Evolutionary conservation across 2,888 invertebrate genomes (phyloP), one percentile per base, ranked within the genome.

Genomic region (Cerastoderma edule): DNA sequence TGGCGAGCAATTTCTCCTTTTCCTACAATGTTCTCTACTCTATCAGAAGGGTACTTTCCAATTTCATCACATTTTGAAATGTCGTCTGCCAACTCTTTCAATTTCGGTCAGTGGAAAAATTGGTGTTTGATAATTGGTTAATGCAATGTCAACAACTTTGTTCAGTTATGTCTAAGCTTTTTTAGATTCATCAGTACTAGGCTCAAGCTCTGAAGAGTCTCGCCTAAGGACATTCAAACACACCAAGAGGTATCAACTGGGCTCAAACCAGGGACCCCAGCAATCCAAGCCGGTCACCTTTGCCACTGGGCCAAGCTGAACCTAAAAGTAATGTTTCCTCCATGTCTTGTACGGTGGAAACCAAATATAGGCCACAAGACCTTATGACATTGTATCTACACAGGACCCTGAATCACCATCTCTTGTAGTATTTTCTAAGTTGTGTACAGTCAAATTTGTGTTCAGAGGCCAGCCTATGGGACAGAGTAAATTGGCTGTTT

Each of bases 1-100:
- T 57, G 32, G 22, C 1, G 3, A 56, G 56, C 56, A 56, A 28
- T 28, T 56, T 56, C 56, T 56, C 24, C 57, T 33, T 57, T 33
- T 57, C n/a, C n/a, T 35, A 33, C 35, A 57, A 57, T 57, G 19
- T 57, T 33, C 35, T 33, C 35, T 2, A 8, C 10, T 39, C 2
- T 19, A 19, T 19, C 1, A 46, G 46, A n/a, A 16, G n/a, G n/a
- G 16, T 16, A 46, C n/a, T 2, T n/a, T 19, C n/a, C 16, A 46
- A 46, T 46, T 16, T 16, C 46, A 46, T 19, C 2, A 46, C 46
- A 3, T 46, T 1, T 16, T n/a, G 19, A 46, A 19, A 46, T 19
- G n/a, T 2, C 2, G 16, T 46, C n/a, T 46, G 10, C 46, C 1
- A 46, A 46, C 5, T 53, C 53, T 22, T 10, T 5, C 2, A 53